Conservation (phyloP, 2,888 invertebrate genomes). For the Machimus atricapillus region DNA sequence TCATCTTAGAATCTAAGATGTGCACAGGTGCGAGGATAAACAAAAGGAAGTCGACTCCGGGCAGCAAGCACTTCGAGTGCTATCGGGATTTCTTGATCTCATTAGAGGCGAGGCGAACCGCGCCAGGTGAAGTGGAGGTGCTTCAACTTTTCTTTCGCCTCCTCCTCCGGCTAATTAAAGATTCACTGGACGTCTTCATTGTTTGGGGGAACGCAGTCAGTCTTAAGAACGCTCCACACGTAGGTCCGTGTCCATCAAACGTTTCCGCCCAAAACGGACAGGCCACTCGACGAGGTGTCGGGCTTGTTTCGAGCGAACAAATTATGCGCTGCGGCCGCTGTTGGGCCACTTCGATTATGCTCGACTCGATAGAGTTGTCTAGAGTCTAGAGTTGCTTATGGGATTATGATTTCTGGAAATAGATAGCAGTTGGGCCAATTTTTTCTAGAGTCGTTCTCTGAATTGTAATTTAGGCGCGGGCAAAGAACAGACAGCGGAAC, state of each 20-base stretch:
- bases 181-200: background rate
- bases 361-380: background rate
- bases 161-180: background rate
- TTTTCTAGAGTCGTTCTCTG: background rate
- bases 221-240: constrained; percentile 29
- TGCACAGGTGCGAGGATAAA: background rate
- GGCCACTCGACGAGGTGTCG: background rate
- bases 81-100: background rate
- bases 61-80: background rate
- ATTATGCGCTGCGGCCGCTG: background rate
- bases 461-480: background rate
- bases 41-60: background rate
- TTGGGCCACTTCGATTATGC: background rate
- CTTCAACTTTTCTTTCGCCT: background rate
- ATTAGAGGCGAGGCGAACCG: background rate
- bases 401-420: background rate
- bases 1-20: background rate
- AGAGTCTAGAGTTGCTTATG: background rate
- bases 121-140: constrained; percentile 1
- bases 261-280: constrained; percentile 29
- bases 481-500: background rate
- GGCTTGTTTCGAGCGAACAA: background rate
- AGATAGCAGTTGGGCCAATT: background rate
- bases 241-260: constrained; percentile 38
- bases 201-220: background rate